Base-by-base conservation (phyloP, 2,797 vertebrate genomes). In the Melanotaenia boesemani region DNA sequence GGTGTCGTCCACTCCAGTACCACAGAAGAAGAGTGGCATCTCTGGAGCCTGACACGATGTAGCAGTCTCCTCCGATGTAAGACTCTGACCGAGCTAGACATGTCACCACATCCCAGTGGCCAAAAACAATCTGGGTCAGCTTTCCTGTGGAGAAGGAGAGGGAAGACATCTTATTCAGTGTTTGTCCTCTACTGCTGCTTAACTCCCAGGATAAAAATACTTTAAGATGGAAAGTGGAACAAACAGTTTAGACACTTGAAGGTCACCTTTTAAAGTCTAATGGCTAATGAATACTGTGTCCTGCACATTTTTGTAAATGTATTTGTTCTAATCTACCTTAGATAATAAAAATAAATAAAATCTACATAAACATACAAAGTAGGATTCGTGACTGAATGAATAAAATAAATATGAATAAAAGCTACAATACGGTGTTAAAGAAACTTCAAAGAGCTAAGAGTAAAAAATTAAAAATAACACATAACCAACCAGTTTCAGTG, bases 91-190 rank as follows among this genome's bases (percentile, higher is more conserved):
- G 92, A 66, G 98, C 97, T 84, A 99, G 90, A 89, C 98, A 99
- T 0, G 97, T 99, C 90, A 99, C 98, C 4, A 99, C 98, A 36
- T 99, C 98, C 98, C 98, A 99, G 89, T 99, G 98, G 83, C 98
- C 98, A 67, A 99, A 99, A 20, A 99, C 98, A 7, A 99, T 99
- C 93, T 99, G 98, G 80, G 98, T 99, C 82, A 99, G 92, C 83
- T 99, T 99, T 60, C 98, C 98, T 99, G 86, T 41, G 30, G 83
- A 67, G 59, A 72, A 70, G 6, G 80, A 66, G 56, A 52, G 74
- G 41, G 39, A 62, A 28, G 57, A 60, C 0, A 12, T 22, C 3
- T 24, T 16, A 44, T 58, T 61, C n/a, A 64, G 24, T 9, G 32
- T 62, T 50, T 54, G 59, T 22, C 30, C 15, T 81, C 63, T 7